Evolutionary conservation across 2,797 vertebrate species (phyloP), one percentile per base, ranked within the genome.

Genomic region (Falco naumanni): DNA sequence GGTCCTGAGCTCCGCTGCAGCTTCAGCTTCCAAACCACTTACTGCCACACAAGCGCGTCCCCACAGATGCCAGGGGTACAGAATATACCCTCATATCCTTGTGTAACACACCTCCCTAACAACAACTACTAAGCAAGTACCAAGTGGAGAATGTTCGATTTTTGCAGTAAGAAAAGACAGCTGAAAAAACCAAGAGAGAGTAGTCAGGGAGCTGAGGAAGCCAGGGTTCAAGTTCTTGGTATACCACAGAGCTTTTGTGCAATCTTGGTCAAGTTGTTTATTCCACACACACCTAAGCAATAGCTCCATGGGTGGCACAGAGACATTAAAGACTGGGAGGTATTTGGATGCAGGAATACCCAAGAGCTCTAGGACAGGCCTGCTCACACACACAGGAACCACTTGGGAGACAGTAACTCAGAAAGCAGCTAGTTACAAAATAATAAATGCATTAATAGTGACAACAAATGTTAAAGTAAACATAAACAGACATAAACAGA

Each of bases 361-460:
- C 76, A 41, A 87, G 61, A 91, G 64, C 61, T 89, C 53, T 20
- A 47, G 34, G 85, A 93, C 54, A 91, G 82, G 65, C 75, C 31
- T 41, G 85, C 91, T 95, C 89, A 71, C 25, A 92, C 26, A 43
- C 26, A 56, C 45, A 89, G 84, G 95, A 81, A 90, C 50, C 71
- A 93, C 37, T 72, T 7, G 1, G 1, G 65, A 89, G 47, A 81
- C 75, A 81, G 3, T 69, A 85, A 86, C 59, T 88, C 76, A 66
- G 68, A 90, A 68, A 80, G 54, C 6, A 9, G 22, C 21, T 76
- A 87, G 54, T 65, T 65, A 89, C 48, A 80, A 80, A 90, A 72
- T 72, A 80, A 89, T 81, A 93, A 94, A 85, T 22, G 64, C 76
- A 72, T 65, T 91, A 33, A 74, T 92, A 65, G 37, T 56, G 54